Base-by-base conservation (phyloP, 2,888 invertebrate species). In the Monoplex corrugatus region DNA sequence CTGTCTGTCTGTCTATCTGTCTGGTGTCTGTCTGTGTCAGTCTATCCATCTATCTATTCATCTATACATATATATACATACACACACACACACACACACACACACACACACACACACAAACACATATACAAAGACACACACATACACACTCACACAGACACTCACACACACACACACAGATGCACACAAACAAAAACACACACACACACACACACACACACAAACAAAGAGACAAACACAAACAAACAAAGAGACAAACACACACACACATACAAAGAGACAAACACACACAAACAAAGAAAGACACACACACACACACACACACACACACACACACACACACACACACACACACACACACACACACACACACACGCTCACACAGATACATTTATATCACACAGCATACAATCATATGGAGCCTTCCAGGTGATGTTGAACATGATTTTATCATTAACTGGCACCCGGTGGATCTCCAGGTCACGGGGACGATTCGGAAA, bases 341-440 rank as follows among this genome's bases (percentile, higher is more conserved):
- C 63, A 8, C 28, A 23, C 63, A 63, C 3, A 63, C n/a, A 8
- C 23, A 8, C n/a, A n/a, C 8, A 68, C n/a, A n/a, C n/a, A 68
- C 68, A n/a, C 68, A 6, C 16, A 6, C 10, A 6, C 10, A 16
- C 16, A 8, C 68, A n/a, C 68, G 8, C 68, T 28, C 68, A 68
- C 68, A 68, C 68, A 68, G 3, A 68, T 32, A 68, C 2, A 68
- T 32, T 6, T 10, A 72, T n/a, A 0, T 16, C 28, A 35, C 28
- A 43, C 43, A 16, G 1, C 85, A 32, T 85, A 85, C 86, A 86
- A 44, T 86, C 86, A 45, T 86, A 63, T 2, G 86, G 86, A 3
- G 72, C 68, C 35, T 43, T 72, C 86, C 86, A 86, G 75, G 86
- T 75, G 86, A 86, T 86, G 68, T 86, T 86, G 45, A 86, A 86